These are phyloP conservation scores for Volucella zonaria DNA, from an alignment of 2,888 invertebrate genomes.

Conservation along the genomic window DNA sequence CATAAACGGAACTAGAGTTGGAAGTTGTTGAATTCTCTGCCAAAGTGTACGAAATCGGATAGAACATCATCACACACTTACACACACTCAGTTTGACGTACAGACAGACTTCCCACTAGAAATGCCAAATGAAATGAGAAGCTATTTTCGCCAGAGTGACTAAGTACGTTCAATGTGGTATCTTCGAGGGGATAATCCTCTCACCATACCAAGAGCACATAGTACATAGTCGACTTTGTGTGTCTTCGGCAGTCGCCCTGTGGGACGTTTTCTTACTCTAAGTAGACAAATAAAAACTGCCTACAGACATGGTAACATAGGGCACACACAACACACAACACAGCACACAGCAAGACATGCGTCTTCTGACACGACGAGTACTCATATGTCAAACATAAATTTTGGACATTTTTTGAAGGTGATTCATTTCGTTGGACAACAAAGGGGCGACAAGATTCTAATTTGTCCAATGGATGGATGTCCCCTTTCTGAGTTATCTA, in stretches of 20 bases:
- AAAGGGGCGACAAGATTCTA: conserved; percentile 38
- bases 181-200: conserved; percentile 48
- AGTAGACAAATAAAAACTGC: conserved; percentile 28
- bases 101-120: conserved; percentile 54
- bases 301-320: neutral
- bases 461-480: conserved; percentile 39
- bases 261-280: conserved; percentile 30
- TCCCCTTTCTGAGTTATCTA: conserved; percentile 3
- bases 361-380: too few species aligned
- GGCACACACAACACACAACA: too few species aligned
- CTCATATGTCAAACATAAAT: conserved; percentile 30
- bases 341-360: too few species aligned
- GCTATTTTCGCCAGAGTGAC: conserved; percentile 68
- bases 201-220: conserved; percentile 27
- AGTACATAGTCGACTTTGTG: conserved; percentile 18
- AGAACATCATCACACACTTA: neutral
- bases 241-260: neutral
- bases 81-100: conserved; percentile 54
- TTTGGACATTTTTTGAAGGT: conserved; percentile 50
- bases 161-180: conserved; percentile 49
- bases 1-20: conserved; percentile 44
- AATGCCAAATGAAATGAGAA: conserved; percentile 55
- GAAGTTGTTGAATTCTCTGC: conserved; percentile 68
- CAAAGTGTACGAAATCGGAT: conserved; percentile 7
- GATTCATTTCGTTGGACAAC: conserved; percentile 32